Base-by-base conservation (phyloP, 2,888 invertebrate genomes). In the Diplazon laetatorius region DNA sequence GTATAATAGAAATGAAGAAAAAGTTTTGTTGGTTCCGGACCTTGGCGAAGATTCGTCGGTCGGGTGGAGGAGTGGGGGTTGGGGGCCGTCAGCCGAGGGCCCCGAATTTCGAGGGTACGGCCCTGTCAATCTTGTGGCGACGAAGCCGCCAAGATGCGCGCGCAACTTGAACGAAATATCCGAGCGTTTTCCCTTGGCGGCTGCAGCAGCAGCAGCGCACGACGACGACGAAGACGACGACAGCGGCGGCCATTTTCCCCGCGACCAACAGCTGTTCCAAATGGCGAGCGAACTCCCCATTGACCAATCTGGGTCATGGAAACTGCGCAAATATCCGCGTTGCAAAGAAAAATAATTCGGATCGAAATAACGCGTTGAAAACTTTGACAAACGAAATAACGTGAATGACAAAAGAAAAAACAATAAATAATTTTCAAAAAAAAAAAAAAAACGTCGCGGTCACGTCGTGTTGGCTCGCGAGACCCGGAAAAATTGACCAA, bases 201-300 rank as follows among this genome's bases (percentile, higher is more conserved):
- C 30, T 2, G 30, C 30, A 30, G 30, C 30, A 30, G 30, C 30
- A 30, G 30, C 30, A 30, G 30, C 30, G n/a, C n/a, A n/a, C n/a
- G n/a, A n/a, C n/a, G n/a, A n/a, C n/a, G 6, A 6, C 86, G 85
- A n/a, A 4, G 42, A 42, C 42, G 42, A n/a, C n/a, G 10, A n/a
- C 42, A 12, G 10, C 59, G 65, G 86, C 85, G 85, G 88, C 88
- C 87, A 88, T 89, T 84, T 88, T 90, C 86, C 86, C 6, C 87
- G 87, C 87, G 86, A 83, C 87, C 87, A 89, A 87, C 90, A 89
- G 90, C 90, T 89, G 90, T 91, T 90, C 90, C 89, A 85, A 85
- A 85, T 86, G 87, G 85, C 90, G 90, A 89, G 86, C 90, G 82
- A 90, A 89, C 89, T 89, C 90, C 90, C 89, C 89, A 87, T 85